Evolutionary conservation across 2,113 vertebrate genomes (phyloP), one percentile per base, ranked within the genome.

Genomic region (Urocitellus parryii): DNA sequence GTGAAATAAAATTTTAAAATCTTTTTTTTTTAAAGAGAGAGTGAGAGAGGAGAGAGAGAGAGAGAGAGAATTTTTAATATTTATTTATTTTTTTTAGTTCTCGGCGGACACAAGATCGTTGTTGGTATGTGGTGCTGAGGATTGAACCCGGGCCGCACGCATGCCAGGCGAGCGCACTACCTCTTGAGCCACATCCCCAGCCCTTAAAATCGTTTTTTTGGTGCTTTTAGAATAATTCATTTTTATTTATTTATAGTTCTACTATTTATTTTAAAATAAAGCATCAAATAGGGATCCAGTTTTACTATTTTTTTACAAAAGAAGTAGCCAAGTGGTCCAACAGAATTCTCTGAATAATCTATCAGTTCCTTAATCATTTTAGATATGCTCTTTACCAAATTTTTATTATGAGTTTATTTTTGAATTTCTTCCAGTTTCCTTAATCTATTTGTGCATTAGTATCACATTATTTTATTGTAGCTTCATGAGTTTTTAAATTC

Each of bases 181-280:
- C n/a, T n/a, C n/a, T n/a, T n/a, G n/a, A n/a, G n/a, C n/a, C n/a
- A n/a, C n/a, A n/a, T n/a, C n/a, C n/a, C n/a, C n/a, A n/a, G n/a
- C n/a, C n/a, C n/a, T 70, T 9, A 74, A 81, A n/a, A n/a, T 89
- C 5, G 39, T 42, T 42, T 77, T 68, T 88, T 65, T 83, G 34
- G 18, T 79, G 9, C 2, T 76, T 89, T 73, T 27, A 78, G 18
- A 95, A 78, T 61, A 78, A 81, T 32, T 22, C 9, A 16, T 73
- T 90, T 82, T 61, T 68, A 37, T 86, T 65, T 91, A 11, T 22
- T 81, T 65, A 9, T 37, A 78, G 86, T 74, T 63, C 12, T 78
- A 12, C 2, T 83, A 70, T 76, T 91, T 77, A 78, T 45, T 96
- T 80, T 79, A 76, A 4, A 93, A 83, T 65, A 87, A 85, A 95